phyloP scores from a whole-genome alignment of 2,797 vertebrate species.

The Perodicticus potto region DNA sequence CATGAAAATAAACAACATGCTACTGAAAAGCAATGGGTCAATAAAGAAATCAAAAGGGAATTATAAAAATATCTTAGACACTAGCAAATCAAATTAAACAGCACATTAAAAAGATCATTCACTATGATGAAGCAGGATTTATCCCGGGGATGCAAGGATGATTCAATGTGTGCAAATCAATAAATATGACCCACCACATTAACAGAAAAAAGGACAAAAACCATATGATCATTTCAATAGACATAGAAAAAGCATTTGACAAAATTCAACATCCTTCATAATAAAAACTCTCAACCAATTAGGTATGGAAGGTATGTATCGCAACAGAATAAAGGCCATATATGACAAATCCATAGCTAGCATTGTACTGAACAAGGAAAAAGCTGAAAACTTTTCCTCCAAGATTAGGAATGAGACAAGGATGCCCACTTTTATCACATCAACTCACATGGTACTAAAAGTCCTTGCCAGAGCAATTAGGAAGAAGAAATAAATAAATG shows the following conservation, averaged over 20 bases:
- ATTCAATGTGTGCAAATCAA: background rate
- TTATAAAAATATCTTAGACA: background rate
- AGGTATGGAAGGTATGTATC: background rate
- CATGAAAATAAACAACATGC: background rate
- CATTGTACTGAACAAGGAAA: background rate
- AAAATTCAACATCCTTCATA: background rate
- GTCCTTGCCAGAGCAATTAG: background rate
- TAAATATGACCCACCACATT: background rate
- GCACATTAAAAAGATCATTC: no score
- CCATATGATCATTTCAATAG: background rate
- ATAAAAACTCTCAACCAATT: background rate
- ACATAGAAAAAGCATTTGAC: background rate
- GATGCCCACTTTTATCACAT: background rate
- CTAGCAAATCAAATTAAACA: background rate
- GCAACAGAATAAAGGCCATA: background rate
- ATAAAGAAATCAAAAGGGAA: background rate
- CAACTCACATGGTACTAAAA: background rate
- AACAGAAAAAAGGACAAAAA: background rate
- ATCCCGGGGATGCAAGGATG: background rate
- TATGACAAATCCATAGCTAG: background rate
- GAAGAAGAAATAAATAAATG: background rate
- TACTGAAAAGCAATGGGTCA: background rate
- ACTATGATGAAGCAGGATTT: background rate
- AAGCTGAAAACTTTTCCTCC: background rate
- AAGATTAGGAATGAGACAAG: background rate